A percentile compares a stretch with the other conserved stretches of the same genome.
These are phyloP conservation scores for Lasioglossum pauxillum DNA, from an alignment of 2,888 invertebrate genomes.

Conservation along the genomic window DNA sequence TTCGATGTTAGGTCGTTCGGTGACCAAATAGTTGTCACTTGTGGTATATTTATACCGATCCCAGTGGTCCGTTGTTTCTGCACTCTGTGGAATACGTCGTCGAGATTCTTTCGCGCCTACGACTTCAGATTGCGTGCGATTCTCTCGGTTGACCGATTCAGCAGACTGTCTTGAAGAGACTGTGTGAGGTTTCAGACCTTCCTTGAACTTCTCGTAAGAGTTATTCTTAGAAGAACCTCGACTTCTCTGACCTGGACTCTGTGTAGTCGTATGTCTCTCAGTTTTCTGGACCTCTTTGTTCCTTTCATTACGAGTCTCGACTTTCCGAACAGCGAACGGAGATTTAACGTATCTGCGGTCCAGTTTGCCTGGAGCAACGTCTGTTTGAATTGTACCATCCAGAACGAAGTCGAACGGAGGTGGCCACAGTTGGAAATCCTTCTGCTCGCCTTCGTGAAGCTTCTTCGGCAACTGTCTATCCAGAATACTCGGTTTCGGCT, in stretches of 20 bases:
- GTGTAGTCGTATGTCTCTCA: not conserved
- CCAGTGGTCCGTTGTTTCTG: conserved; percentile 1
- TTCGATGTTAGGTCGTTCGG: conserved; percentile 2
- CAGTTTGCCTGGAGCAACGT: conserved; percentile 30
- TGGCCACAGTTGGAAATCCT: conserved; percentile 75
- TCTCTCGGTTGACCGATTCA: not conserved
- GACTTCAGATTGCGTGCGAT: not conserved
- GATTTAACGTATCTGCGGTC: not conserved
- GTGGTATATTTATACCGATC: conserved; percentile 40
- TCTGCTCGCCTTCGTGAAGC: conserved; percentile 74
- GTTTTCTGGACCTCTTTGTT: not conserved
- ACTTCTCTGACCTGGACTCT: not conserved
- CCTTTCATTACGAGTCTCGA: not conserved
- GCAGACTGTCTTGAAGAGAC: not conserved
- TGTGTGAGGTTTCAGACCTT: not conserved
- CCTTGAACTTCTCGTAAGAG: not conserved
- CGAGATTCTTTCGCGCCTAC: not conserved
- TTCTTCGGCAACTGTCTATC: conserved; percentile 60
- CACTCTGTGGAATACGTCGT: not conserved
- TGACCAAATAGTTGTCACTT: not conserved
- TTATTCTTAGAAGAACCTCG: not conserved
- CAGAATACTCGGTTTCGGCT: conserved; percentile 58
- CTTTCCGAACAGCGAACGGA: not conserved
- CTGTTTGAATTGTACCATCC: conserved; percentile 72
- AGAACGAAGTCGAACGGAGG: conserved; percentile 78